These are phyloP conservation scores for Bagarius yarrelli DNA, from an alignment of 2,113 vertebrate genomes.

Conservation along the genomic window DNA sequence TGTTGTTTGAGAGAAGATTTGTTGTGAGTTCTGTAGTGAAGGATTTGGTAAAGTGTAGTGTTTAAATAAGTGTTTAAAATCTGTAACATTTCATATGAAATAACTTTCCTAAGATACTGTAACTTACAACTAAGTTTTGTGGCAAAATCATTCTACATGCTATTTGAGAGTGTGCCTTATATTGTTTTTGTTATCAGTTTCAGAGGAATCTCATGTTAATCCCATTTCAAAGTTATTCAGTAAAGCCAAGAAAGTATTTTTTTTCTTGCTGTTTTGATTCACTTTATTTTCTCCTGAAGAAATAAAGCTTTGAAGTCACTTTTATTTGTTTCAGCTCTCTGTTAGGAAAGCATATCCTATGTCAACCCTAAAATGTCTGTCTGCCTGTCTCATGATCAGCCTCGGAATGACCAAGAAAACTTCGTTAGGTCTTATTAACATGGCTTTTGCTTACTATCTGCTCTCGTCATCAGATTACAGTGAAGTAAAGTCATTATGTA, in stretches of 20 bases:
- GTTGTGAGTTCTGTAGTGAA: not conserved
- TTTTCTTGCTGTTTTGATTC: not conserved
- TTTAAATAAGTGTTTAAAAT: not conserved
- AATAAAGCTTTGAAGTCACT: not conserved
- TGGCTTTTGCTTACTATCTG: slow-evolving; percentile 32
- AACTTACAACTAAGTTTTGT: not conserved
- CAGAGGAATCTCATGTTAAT: not conserved
- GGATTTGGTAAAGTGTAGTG: not conserved
- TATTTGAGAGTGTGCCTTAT: not conserved
- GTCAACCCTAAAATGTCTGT: slow-evolving; percentile 9
- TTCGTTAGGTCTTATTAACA: slow-evolving; percentile 47
- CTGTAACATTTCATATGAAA: too few relatives aligned
- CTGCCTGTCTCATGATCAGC: slow-evolving; percentile 16
- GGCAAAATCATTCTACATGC: not conserved
- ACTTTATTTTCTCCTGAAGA: not conserved
- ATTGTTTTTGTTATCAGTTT: not conserved
- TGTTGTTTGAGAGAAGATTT: not conserved
- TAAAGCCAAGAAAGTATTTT: not conserved
- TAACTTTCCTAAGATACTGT: too few relatives aligned
- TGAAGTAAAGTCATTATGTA: slow-evolving; percentile 56
- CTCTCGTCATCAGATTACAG: slow-evolving; percentile 43
- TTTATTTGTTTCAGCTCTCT: slow-evolving; percentile 13
- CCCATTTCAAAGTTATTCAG: not conserved
- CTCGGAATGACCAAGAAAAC: slow-evolving; percentile 25
- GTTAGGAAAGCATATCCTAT: slow-evolving; percentile 2